These are phyloP conservation scores for Drosophila arawakana DNA, from an alignment of 1,140 invertebrate species.

Conservation along the genomic window DNA sequence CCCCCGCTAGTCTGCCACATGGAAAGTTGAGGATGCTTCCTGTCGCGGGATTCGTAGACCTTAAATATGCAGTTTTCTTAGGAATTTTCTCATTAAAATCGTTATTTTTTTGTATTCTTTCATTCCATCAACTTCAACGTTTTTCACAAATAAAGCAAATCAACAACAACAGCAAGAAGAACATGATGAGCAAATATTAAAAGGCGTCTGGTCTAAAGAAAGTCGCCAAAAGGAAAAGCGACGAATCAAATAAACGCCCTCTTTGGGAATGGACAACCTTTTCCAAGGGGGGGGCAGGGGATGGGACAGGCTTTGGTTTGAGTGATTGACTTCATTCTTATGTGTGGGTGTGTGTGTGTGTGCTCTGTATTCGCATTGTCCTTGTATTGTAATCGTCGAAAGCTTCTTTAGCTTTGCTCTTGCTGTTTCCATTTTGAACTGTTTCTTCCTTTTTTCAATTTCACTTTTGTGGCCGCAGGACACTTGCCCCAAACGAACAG, in stretches of 20 bases:
- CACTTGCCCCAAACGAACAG: not conserved
- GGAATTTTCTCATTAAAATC: constrained; percentile 81
- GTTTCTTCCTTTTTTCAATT: constrained; percentile 40
- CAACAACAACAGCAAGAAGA: constrained; percentile 43
- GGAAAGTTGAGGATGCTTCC: constrained; percentile 54
- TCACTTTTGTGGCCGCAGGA: constrained; percentile 58
- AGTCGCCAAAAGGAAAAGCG: constrained; percentile 56
- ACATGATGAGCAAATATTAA: constrained; percentile 69
- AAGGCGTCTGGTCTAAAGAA: constrained; percentile 70
- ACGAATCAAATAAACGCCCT: constrained; percentile 51
- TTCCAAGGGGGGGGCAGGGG: constrained; percentile 2
- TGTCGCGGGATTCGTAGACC: constrained; percentile 49
- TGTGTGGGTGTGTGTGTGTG: constrained; percentile 1
- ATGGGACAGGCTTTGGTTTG: constrained; percentile 46
- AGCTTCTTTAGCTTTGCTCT: constrained; percentile 8
- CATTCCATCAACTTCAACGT: constrained; percentile 6
- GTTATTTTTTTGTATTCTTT: constrained; percentile 44
- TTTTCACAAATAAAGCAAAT: constrained; percentile 59
- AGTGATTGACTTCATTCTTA: constrained; percentile 72
- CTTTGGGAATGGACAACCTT: constrained; percentile 27
- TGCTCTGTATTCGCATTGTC: constrained; percentile 26
- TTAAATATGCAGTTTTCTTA: constrained; percentile 82
- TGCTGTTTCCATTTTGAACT: no score
- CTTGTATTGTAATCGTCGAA: constrained; percentile 29
- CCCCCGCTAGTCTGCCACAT: not conserved